Evolutionary conservation across 2,888 invertebrate genomes (phyloP), one percentile per base, ranked within the genome.

Genomic region (Cephus spinipes): DNA sequence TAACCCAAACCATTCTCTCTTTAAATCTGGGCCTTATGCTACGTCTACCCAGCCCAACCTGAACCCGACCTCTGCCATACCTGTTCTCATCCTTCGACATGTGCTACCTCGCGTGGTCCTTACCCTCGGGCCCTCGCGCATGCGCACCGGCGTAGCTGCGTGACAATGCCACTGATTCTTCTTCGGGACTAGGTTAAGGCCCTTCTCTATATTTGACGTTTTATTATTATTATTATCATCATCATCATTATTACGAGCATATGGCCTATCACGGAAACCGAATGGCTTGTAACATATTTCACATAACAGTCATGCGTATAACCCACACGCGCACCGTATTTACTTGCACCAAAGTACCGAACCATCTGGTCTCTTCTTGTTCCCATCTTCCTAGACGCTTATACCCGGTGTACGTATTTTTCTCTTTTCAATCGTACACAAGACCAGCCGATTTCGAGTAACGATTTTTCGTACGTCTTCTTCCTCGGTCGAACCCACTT

Each of bases 1-100:
- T 85, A 83, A 83, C 82, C 77, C 77, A 80, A 83, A 76, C 83
- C 55, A 23, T 55, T 9, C 23, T 55, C 55, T 55, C 55, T 55
- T 55, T 55, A 55, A 55, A 55, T 55, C 55, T 55, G 55, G 55
- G 55, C 23, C 55, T 55, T 55, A 23, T 55, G 55, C 23, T 55
- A 55, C 55, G 55, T 55, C 55, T 9, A 15, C 23, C 55, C 55
- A 23, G 9, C 55, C 1, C 55, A 55, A 23, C 55, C 55, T 23
- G 23, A 15, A 55, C 2, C 55, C 55, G 23, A 23, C 23, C 55
- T 55, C 23, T 80, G 36, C 76, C 68, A 71, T 69, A 76, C 76
- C 81, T 80, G 76, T 80, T 79, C 40, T 74, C 76, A 78, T 36
- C 73, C 74, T 77, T 30, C 12, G 9, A 33, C 71, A 12, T 11